These are phyloP conservation scores for Smittia sp. DNA, from an alignment of 2,888 invertebrate species.

Conservation along the genomic window DNA sequence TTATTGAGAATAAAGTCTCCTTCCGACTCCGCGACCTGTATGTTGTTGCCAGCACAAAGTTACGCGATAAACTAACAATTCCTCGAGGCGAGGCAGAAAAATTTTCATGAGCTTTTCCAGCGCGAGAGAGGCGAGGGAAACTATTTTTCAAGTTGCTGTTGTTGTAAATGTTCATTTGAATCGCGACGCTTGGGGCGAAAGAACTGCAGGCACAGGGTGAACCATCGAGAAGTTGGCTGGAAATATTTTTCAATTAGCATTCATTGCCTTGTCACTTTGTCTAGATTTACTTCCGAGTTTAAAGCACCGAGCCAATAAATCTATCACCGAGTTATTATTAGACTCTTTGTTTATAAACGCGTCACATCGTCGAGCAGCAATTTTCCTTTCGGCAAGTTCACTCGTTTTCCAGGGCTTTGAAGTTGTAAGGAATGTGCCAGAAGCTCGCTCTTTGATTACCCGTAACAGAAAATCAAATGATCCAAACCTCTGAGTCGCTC, in stretches of 20 bases:
- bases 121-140: neutral
- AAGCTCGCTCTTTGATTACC: too few relatives aligned
- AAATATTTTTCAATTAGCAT: neutral
- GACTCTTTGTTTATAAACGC: neutral
- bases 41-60: constrained; percentile 24
- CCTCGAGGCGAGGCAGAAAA: neutral
- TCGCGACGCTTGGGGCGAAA: neutral
- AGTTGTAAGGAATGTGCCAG: too few relatives aligned
- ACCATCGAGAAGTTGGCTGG: neutral
- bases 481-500: too few relatives aligned
- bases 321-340: constrained; percentile 11
- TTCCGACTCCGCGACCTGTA: neutral
- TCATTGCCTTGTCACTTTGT: neutral
- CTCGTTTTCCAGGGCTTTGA: too few relatives aligned
- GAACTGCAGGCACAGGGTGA: neutral
- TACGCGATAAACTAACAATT: constrained; percentile 33
- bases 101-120: neutral
- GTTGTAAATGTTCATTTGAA: neutral
- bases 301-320: constrained; percentile 2
- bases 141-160: constrained; percentile 5
- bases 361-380: neutral
- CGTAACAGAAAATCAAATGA: too few relatives aligned
- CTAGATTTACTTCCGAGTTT: neutral
- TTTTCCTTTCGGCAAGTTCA: neutral
- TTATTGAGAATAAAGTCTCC: neutral